A percentile compares a stretch with the other conserved stretches of the same genome.
Evolutionary conservation across 2,113 vertebrate species (phyloP).

Genomic region (Buteo buteo): DNA sequence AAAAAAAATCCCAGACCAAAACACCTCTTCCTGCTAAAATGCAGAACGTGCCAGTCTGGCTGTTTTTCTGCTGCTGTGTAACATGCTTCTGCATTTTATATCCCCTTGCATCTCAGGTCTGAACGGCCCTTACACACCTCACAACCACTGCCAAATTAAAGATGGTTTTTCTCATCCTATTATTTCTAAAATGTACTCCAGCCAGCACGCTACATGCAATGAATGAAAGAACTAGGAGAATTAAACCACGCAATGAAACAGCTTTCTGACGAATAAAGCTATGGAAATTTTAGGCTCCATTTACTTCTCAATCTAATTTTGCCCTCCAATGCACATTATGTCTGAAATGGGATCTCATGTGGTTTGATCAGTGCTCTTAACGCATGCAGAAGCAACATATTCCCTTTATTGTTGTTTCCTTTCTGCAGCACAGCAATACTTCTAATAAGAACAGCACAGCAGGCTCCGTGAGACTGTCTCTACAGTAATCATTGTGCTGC

Average conservation of each 20-base stretch:
- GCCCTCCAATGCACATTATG: conserved; percentile 85
- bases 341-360: conserved; percentile 82
- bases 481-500: conserved; percentile 3
- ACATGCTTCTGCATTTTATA: background rate
- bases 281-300: conserved; percentile 86
- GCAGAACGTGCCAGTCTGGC: background rate
- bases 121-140: conserved; percentile 5
- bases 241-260: conserved; percentile 78
- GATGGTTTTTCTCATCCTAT: conserved; percentile 22
- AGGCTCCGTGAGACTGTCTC: conserved; percentile 39
- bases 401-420: conserved; percentile 67
- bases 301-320: conserved; percentile 89
- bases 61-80: background rate
- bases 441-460: conserved; percentile 70
- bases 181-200: conserved; percentile 65
- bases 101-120: background rate
- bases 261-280: conserved; percentile 81
- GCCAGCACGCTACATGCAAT: conserved; percentile 38
- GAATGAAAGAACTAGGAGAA: conserved; percentile 71
- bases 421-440: conserved; percentile 51
- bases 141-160: conserved; percentile 45
- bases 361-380: conserved; percentile 75
- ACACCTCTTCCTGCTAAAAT: background rate
- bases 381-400: conserved; percentile 73
- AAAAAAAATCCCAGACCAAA: background rate